Percentiles rank a stretch among this genome's conserved stretches.
Evolutionary conservation across 92 coral and sea anemone genomes (phyloP).

Genomic region (Siderastrea radians): DNA sequence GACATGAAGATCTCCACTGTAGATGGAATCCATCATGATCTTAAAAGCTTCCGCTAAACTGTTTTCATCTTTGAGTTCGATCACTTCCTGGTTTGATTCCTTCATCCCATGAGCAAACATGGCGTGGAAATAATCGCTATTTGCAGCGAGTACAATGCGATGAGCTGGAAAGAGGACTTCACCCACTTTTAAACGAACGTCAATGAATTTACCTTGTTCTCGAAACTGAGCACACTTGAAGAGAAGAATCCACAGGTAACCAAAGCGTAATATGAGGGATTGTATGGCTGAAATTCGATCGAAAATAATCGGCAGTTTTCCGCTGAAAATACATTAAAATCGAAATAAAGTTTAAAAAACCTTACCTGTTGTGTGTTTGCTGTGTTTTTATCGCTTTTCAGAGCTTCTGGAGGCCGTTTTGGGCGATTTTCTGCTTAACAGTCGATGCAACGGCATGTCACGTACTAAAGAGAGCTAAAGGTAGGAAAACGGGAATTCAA

Average conservation of each 20-base stretch:
- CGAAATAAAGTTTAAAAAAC: too few species aligned
- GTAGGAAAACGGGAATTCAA: too few species aligned
- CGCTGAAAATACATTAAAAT: too few species aligned
- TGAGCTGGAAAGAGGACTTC: conserved; percentile 70
- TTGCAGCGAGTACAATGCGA: conserved; percentile 77
- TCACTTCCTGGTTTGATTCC: conserved; percentile 43
- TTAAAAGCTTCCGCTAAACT: conserved; percentile 53
- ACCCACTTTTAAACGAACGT: conserved; percentile 73
- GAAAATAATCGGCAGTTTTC: too few species aligned
- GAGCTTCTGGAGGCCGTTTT: too few species aligned
- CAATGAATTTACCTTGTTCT: conserved; percentile 57
- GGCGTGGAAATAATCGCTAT: conserved; percentile 78
- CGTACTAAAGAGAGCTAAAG: too few species aligned
- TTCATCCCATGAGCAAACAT: conserved; percentile 66
- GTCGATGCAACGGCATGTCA: too few species aligned
- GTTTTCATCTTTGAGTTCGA: conserved; percentile 58
- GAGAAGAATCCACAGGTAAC: neutral
- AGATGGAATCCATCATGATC: conserved; percentile 71
- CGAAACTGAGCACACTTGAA: conserved; percentile 34
- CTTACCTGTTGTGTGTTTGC: too few species aligned
- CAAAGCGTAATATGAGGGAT: too few species aligned
- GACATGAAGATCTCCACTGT: conserved; percentile 68
- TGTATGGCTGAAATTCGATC: too few species aligned
- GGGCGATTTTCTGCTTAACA: too few species aligned
- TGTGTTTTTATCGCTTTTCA: too few species aligned